Base-by-base conservation (phyloP, 2,888 invertebrate genomes). In the Cantharis lateralis region DNA sequence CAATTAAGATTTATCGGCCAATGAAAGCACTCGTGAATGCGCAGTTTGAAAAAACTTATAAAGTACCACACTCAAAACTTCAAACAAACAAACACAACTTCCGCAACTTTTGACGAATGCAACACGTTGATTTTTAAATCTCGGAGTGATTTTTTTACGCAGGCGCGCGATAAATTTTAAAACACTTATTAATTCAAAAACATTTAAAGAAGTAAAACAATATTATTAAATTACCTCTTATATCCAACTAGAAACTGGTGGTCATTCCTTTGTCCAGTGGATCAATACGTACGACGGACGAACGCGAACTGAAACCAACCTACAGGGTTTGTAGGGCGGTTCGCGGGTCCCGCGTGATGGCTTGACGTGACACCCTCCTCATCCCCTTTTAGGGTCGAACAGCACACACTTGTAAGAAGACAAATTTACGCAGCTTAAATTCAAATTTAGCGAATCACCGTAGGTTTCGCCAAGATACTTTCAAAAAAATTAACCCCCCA, bases 311-410 rank as follows among this genome's bases (percentile, higher is more conserved):
- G 87, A 86, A 86, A 86, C 84, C 84, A 86, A 79, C 80, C 79
- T 81, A 80, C 81, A 80, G 81, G 80, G 79, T 70, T 79, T 84
- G 84, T 84, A 82, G 81, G 80, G 78, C 79, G 83, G 84, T 85
- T 86, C 86, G 87, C 86, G 86, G 84, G 84, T 84, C 87, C 87
- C 87, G 87, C 86, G 87, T 88, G 88, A 89, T 86, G 89, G 89
- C 89, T 88, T 90, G 90, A 91, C 91, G 91, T 91, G 91, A 90
- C 91, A 87, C 91, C 89, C 91, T 90, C 90, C 90, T 88, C 87
- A 86, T 86, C 88, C 90, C 88, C 88, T 89, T 89, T 78, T 81
- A 81, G 84, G 82, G 82, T 82, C 83, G 77, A 80, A 80, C 76
- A 82, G 81, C 82, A 80, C 79, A 84, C 85, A 83, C 83, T 84